Evolutionary conservation across 2,113 vertebrate species (phyloP).

Genomic region (Cairina moschata): DNA sequence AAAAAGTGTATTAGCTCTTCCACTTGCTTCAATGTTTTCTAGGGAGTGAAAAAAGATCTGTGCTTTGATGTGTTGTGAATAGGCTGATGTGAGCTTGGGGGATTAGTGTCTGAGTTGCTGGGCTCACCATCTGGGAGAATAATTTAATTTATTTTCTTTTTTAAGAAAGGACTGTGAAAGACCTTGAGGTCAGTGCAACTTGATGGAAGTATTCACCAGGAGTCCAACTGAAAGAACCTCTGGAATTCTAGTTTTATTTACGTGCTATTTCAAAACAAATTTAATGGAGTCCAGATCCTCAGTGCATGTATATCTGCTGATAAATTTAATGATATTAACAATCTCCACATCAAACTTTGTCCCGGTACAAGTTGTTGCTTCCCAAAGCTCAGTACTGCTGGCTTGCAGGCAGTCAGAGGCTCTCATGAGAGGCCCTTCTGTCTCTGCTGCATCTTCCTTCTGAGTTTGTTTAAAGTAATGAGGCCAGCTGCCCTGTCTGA

Average conservation of each 20-base stretch:
- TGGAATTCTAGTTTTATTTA: conserved; percentile 11
- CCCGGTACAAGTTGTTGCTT: background rate
- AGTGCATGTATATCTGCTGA: background rate
- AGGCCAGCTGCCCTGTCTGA: background rate
- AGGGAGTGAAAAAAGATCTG: background rate
- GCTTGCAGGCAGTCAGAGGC: background rate
- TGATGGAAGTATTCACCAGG: background rate
- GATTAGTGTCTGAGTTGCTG: conserved; percentile 33
- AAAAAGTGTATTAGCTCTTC: background rate
- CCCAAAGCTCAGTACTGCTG: background rate
- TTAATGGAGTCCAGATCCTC: background rate
- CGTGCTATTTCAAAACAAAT: background rate
- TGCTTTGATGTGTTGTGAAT: conserved; percentile 59
- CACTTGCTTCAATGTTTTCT: conserved; percentile 42
- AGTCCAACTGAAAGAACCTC: background rate
- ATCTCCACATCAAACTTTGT: background rate
- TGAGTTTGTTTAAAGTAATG: background rate
- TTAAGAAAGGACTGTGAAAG: background rate
- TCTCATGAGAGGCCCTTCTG: background rate
- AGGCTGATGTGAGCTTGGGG: conserved; percentile 37
- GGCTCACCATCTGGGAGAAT: conserved; percentile 56
- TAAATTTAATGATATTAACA: background rate
- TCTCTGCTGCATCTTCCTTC: background rate
- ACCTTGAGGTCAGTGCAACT: conserved; percentile 36
- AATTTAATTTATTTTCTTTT: conserved; percentile 57